These are phyloP conservation scores for Palythoa heliodiscus DNA, from an alignment of 92 coral and sea anemone genomes.

Conservation along the genomic window DNA sequence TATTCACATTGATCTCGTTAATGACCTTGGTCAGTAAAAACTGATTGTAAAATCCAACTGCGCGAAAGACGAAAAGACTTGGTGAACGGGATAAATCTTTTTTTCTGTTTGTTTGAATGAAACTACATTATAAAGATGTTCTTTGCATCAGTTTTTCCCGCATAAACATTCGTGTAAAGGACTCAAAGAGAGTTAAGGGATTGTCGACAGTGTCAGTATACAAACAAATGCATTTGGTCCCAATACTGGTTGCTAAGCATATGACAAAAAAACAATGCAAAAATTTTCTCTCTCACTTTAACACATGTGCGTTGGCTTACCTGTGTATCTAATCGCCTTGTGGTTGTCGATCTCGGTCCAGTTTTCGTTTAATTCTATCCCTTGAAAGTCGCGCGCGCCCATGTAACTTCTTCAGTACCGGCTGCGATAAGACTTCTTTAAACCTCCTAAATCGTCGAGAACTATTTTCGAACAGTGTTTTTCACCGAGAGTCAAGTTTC, in stretches of 20 bases:
- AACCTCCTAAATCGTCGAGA: neutral
- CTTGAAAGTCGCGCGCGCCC: neutral
- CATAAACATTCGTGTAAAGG: neutral
- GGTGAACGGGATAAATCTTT: no score
- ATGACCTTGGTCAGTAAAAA: neutral
- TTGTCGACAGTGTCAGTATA: neutral
- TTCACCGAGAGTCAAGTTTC: conserved; percentile 44
- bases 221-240: neutral
- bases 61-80: no score
- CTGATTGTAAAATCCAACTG: neutral
- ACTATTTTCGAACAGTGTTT: conserved; percentile 26
- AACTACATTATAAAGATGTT: no score
- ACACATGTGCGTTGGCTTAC: conserved; percentile 32
- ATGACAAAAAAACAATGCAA: conserved; percentile 27
- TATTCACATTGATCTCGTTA: neutral
- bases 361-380: neutral
- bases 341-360: neutral
- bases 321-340: neutral
- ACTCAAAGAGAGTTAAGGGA: neutral
- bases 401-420: neutral
- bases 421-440: neutral
- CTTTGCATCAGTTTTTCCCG: no score
- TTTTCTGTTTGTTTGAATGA: no score
- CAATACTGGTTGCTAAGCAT: conserved; percentile 25
- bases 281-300: conserved; percentile 28